Evolutionary conservation across 1,140 invertebrate species (phyloP), one percentile per base, ranked within the genome.

Genomic region (Neodiprion lecontei): DNA sequence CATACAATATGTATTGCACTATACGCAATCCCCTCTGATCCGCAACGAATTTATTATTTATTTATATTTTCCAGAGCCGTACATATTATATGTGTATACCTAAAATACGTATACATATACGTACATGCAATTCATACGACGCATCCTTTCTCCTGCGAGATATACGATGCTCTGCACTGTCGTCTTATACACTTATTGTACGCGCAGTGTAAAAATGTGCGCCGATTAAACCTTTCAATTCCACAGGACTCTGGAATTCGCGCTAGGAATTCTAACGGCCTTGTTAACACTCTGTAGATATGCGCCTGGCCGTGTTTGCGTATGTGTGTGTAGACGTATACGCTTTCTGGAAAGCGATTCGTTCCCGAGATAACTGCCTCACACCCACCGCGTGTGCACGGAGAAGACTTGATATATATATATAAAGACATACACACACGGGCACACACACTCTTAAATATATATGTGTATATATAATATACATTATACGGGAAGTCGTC

Each of bases 271-370:
- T 61, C 9, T 61, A 61, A 61, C 53, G 53, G 53, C 53, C 53
- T 61, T 61, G 53, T 61, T 61, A 61, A 61, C 7, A 61, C 53
- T 61, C 53, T 9, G 5, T 61, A 40, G 28, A 40, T 40, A 40
- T 40, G 28, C 5, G 28, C 28, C 5, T 40, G 28, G 1, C 28
- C 28, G 28, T 40, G 28, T 40, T 2, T 40, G 28, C 5, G 28
- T 5, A 1, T 40, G 28, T 40, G 28, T 40, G 28, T 4, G 28
- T 40, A 28, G 28, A 40, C 5, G 28, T 40, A 61, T 61, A 61
- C 53, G 53, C 53, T 61, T 61, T 61, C 53, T 61, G n/a, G n/a
- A 61, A 61, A 61, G 11, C 53, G 9, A 61, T 61, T 61, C 53
- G n/a, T 61, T 17, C 28, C 53, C 5, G 53, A 61, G 53, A 8